These are phyloP conservation scores for Alethe diademata DNA, from an alignment of 2,113 vertebrate species.

Conservation along the genomic window DNA sequence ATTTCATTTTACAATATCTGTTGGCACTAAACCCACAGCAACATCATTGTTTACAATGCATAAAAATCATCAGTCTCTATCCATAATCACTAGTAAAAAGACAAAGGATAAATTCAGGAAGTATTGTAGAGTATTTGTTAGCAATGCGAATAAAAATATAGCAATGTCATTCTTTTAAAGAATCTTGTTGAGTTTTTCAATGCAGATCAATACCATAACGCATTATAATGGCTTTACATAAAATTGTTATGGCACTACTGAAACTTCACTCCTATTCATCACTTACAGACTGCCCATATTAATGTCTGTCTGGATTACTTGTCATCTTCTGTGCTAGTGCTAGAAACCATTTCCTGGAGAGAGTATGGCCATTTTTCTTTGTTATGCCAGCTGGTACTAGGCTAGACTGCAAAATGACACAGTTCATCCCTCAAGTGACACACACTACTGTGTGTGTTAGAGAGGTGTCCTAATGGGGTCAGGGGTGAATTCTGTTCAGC, in stretches of 20 bases:
- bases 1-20: background rate
- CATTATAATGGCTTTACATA: background rate
- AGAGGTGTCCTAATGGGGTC: background rate
- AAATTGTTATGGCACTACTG: background rate
- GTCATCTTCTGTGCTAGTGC: background rate
- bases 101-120: background rate
- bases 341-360: background rate
- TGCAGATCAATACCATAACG: background rate
- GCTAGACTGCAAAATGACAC: background rate
- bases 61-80: background rate
- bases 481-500: conserved; percentile 2
- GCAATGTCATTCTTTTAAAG: background rate
- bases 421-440: background rate
- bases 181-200: background rate
- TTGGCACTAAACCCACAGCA: background rate
- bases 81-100: background rate
- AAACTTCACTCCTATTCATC: background rate
- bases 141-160: background rate
- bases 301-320: background rate
- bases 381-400: background rate
- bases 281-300: background rate
- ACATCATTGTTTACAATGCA: background rate
- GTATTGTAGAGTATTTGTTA: background rate
- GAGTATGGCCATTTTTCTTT: background rate
- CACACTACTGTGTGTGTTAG: background rate